Evolutionary conservation across 2,113 vertebrate genomes (phyloP).

Genomic region (Eublepharis macularius): DNA sequence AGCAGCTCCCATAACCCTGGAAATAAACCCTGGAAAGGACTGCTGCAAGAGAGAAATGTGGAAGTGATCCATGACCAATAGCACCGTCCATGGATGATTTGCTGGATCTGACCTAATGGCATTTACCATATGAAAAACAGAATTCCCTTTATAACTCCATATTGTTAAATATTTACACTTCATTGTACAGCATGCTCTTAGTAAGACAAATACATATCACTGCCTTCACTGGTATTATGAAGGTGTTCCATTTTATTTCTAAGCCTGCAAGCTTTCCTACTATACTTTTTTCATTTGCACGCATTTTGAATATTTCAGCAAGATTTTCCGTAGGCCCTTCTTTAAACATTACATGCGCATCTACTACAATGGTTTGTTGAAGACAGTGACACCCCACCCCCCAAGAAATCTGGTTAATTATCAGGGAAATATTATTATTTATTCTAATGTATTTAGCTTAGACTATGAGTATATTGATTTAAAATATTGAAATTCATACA

Average conservation of each 20-base stretch:
- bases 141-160: neutral
- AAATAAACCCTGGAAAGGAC: too few species aligned
- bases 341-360: too few species aligned
- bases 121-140: neutral
- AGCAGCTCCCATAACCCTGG: too few species aligned
- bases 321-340: neutral
- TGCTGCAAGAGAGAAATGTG: too few species aligned
- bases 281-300: neutral
- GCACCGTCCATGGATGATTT: too few species aligned
- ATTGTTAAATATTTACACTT: neutral
- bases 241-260: neutral
- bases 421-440: neutral
- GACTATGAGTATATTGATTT: neutral
- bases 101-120: neutral
- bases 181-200: neutral
- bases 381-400: neutral
- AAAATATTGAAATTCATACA: neutral
- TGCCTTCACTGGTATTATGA: neutral
- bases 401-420: neutral
- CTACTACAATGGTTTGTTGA: neutral
- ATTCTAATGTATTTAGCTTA: neutral
- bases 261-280: neutral
- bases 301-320: neutral
- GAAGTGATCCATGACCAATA: too few species aligned
- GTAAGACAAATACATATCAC: neutral